Percentiles rank a stretch among this genome's conserved stretches.
phyloP scores from a whole-genome alignment of 2,113 vertebrate species.

The Phyllostomus hastatus region DNA sequence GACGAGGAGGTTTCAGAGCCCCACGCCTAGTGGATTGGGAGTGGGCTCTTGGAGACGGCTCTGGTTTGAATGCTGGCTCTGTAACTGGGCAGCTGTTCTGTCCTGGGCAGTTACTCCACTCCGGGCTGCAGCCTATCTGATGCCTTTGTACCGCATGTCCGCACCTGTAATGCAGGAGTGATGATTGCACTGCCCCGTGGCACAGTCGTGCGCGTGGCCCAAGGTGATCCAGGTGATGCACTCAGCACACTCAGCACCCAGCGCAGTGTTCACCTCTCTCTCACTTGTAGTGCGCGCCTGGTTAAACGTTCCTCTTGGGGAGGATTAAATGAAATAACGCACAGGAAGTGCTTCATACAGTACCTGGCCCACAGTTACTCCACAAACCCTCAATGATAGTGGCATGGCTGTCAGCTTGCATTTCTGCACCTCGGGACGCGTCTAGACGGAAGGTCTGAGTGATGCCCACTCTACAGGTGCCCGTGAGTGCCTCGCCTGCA shows the following conservation, averaged over 20 bases:
- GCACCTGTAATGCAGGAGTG: background rate
- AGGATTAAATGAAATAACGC: background rate
- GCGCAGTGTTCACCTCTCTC: background rate
- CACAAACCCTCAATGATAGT: background rate
- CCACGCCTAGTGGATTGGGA: fast-evolving
- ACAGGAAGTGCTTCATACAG: background rate
- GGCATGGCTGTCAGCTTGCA: background rate
- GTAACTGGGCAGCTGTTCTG: no score
- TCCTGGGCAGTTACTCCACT: background rate
- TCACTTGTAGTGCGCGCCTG: background rate
- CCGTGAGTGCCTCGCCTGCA: background rate
- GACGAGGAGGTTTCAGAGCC: background rate
- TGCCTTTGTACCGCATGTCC: background rate
- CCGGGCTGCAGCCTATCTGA: background rate
- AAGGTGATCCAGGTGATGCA: fast-evolving
- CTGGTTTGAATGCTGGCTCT: background rate
- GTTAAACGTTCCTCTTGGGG: background rate
- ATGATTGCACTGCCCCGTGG: background rate
- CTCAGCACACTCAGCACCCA: background rate
- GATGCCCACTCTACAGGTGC: background rate
- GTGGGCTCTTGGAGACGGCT: background rate
- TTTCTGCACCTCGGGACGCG: background rate
- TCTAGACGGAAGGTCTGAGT: background rate
- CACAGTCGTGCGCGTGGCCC: background rate
- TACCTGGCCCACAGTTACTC: background rate